Base-by-base conservation (phyloP, 2,888 invertebrate species). In the Chelonus formosanus region DNA sequence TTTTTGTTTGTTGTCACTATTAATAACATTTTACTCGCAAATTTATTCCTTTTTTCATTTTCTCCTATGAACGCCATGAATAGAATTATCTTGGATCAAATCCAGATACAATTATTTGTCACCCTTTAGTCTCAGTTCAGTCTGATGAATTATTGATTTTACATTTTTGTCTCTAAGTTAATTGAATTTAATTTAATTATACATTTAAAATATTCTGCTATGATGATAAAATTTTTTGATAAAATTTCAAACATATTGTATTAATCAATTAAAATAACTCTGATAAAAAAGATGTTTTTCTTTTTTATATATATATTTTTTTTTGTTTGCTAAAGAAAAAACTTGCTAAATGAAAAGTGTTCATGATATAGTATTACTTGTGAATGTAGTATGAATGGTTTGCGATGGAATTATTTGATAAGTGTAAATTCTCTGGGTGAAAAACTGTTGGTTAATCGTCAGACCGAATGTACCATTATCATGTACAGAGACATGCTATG, bases 361-460 rank as follows among this genome's bases (percentile, higher is more conserved):
- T 20, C 20, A 20, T 20, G 20, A 20, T 20, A 20, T 20, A 20
- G 20, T 20, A 20, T 20, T 20, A 20, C 20, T 20, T 20, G 20
- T 20, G 20, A 73, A 71, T 71, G 73, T 70, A 52, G 68, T 69
- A 68, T 68, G 68, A 73, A 71, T 57, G 62, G 66, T 59, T 34
- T 63, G 61, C 70, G 77, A 77, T 76, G 68, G 67, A 73, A 73
- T 73, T 70, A 67, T 71, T 71, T 68, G 75, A 77, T 76, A 74
- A 71, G 50, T 62, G 63, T 44, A 62, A 70, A 72, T 70, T 67
- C 71, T 64, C 47, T 63, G 67, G 50, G 60, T 70, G 68, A 69
- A 65, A 72, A 70, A n/a, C 45, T 6, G 44, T 44, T 45, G 32
- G 45, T 53, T 44, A 47, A 53, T 61, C 43, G 44, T 43, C 34